These are phyloP conservation scores for Acipenser oxyrinchus DNA, from an alignment of 2,797 vertebrate genomes.

Conservation along the genomic window DNA sequence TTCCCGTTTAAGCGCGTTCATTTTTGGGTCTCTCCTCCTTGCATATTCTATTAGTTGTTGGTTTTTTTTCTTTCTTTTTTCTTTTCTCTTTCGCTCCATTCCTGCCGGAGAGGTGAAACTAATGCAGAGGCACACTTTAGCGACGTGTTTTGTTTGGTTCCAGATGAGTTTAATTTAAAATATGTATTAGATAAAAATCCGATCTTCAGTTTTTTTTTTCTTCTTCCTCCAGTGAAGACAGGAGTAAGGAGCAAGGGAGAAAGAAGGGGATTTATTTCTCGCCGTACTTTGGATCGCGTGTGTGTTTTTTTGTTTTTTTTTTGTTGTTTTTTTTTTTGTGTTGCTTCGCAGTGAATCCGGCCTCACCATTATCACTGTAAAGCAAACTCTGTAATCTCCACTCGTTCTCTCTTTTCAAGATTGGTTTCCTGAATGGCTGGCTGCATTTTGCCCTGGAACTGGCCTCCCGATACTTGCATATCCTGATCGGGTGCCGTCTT, in stretches of 20 bases:
- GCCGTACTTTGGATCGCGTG: conserved; percentile 92
- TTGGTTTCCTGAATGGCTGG: conserved; percentile 93
- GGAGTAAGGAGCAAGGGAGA: conserved; percentile 77
- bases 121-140: conserved; percentile 55
- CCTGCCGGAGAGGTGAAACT: conserved; percentile 79
- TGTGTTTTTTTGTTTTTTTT: conserved; percentile 64
- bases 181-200: conserved; percentile 72
- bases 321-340: conserved; percentile 45
- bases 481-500: conserved; percentile 74
- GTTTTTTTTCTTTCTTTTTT: conserved; percentile 52
- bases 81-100: conserved; percentile 65
- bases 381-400: conserved; percentile 74
- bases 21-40: conserved; percentile 81
- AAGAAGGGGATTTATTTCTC: conserved; percentile 88
- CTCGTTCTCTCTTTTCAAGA: conserved; percentile 70
- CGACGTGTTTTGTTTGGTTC: conserved; percentile 47
- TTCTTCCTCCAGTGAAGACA: conserved; percentile 47
- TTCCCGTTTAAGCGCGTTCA: conserved; percentile 95
- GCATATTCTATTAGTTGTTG: conserved; percentile 86
- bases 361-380: conserved; percentile 69
- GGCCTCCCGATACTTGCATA: conserved; percentile 90
- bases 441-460: conserved; percentile 92
- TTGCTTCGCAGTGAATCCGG: conserved; percentile 72
- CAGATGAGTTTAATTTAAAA: conserved; percentile 79
- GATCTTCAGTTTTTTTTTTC: conserved; percentile 71